phyloP scores from a whole-genome alignment of 1,140 invertebrate genomes.

The Oscheius sp. region DNA sequence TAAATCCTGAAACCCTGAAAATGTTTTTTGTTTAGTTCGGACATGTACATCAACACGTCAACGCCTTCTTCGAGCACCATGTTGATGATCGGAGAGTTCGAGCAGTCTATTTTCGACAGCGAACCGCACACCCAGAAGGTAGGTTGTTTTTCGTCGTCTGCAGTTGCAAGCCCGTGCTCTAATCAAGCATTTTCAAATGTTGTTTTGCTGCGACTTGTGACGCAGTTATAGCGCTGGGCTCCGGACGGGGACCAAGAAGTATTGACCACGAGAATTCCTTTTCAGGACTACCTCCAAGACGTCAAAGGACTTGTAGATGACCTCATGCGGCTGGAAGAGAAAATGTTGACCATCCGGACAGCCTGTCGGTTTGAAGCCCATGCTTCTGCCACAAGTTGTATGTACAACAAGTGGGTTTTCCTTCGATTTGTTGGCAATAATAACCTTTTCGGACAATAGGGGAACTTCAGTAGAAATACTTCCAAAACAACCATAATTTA shows the following conservation, averaged over 20 bases:
- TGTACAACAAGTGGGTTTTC: conserved; percentile 26
- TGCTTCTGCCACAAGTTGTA: conserved; percentile 20
- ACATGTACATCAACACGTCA: conserved; percentile 30
- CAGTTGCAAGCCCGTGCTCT: no score
- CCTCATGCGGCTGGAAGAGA: conserved; percentile 26
- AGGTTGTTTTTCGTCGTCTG: background rate
- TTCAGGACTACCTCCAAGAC: conserved; percentile 10
- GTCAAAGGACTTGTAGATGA: conserved; percentile 20
- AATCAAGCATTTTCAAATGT: no score
- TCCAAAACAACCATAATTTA: no score
- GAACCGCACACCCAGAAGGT: background rate
- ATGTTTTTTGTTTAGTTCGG: background rate
- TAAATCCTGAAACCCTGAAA: background rate
- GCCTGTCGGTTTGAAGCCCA: conserved; percentile 26
- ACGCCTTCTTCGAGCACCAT: conserved; percentile 31
- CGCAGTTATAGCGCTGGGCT: no score
- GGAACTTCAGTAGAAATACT: no score
- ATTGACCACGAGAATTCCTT: no score
- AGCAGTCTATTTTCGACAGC: conserved; percentile 6
- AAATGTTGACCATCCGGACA: conserved; percentile 20
- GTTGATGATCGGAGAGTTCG: conserved; percentile 13
- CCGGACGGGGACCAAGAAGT: no score
- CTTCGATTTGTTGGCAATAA: background rate
- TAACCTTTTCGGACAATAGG: no score
- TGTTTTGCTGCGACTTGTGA: no score